Evolutionary conservation across 2,888 invertebrate species (phyloP).

Genomic region (Timandra comae): DNA sequence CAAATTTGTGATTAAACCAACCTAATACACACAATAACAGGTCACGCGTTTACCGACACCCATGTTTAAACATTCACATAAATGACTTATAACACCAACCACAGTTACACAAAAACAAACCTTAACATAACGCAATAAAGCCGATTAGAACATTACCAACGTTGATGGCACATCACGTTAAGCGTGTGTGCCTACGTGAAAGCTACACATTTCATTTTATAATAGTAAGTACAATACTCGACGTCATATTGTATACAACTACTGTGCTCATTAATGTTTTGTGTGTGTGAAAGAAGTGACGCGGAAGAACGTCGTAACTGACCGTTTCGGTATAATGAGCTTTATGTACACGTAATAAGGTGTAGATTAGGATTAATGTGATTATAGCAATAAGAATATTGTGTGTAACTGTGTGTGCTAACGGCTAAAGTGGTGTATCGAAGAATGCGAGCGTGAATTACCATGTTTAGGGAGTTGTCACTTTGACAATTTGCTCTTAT

Average conservation of each 20-base stretch:
- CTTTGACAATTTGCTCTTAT: conserved; percentile 66
- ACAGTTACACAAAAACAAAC: no score
- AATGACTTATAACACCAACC: conserved; percentile 18
- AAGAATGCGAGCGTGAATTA: conserved; percentile 75
- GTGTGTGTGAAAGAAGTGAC: conserved; percentile 46
- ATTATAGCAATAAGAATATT: conserved; percentile 52
- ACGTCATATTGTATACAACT: conserved; percentile 71
- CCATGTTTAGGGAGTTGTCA: conserved; percentile 71
- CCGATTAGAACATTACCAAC: conserved; percentile 18
- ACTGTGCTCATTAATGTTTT: conserved; percentile 59
- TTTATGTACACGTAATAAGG: conserved; percentile 5
- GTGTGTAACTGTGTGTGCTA: conserved; percentile 57
- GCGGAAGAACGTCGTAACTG: conserved; percentile 28
- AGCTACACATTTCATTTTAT: conserved; percentile 76
- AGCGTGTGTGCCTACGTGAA: conserved; percentile 70
- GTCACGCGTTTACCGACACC: conserved; percentile 71
- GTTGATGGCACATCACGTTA: conserved; percentile 42
- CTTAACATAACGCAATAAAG: not conserved
- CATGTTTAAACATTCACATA: conserved; percentile 30
- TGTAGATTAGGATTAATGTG: conserved; percentile 19
- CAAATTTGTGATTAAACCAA: conserved; percentile 75
- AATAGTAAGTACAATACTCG: conserved; percentile 67
- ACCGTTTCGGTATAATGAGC: conserved; percentile 23
- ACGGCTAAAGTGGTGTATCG: conserved; percentile 62
- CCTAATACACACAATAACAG: conserved; percentile 76